Evolutionary conservation across 2,888 invertebrate species (phyloP).

Genomic region (Thumatha senex): DNA sequence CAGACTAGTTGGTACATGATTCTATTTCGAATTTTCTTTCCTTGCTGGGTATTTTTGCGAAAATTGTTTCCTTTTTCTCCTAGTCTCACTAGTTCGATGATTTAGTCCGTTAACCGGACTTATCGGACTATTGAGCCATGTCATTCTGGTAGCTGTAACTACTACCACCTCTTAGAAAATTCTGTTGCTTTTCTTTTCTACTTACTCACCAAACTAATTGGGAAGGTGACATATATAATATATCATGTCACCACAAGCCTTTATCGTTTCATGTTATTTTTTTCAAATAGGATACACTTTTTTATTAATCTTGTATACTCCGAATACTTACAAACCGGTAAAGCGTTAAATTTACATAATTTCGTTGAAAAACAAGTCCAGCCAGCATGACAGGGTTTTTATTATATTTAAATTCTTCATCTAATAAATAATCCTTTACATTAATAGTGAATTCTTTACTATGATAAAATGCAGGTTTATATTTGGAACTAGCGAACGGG

Average conservation of each 20-base stretch:
- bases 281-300: background rate
- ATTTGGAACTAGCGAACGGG: background rate
- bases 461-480: background rate
- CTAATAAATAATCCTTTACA: background rate
- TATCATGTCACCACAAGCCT: background rate
- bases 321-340: background rate
- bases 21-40: no score
- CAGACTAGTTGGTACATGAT: no score
- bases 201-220: no score
- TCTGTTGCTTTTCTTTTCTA: no score
- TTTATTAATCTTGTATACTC: background rate
- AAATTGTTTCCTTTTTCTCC: no score
- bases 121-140: no score
- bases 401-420: background rate
- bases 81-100: no score
- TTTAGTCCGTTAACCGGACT: no score
- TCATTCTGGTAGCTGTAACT: no score
- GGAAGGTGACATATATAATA: background rate
- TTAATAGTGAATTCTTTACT: background rate
- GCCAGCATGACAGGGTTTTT: background rate
- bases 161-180: no score
- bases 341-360: constrained; percentile 2
- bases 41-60: no score
- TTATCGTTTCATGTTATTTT: background rate
- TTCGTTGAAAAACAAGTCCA: constrained; percentile 2